These are phyloP conservation scores for Drosophila sp. DNA, from an alignment of 1,140 invertebrate genomes.

Conservation along the genomic window DNA sequence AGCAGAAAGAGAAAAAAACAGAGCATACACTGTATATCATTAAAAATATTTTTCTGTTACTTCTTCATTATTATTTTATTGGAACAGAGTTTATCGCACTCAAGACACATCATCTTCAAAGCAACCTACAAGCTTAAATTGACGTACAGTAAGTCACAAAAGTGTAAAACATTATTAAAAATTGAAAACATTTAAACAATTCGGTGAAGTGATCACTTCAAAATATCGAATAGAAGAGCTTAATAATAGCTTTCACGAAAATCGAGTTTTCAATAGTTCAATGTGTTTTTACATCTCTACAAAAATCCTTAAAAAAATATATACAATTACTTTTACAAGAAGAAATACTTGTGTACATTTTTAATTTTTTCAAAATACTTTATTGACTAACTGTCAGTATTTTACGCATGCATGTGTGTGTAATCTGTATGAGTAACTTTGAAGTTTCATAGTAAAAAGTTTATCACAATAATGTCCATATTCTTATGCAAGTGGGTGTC, in stretches of 20 bases:
- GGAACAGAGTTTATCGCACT: constrained; percentile 31
- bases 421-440: constrained; percentile 9
- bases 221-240: too few relatives aligned
- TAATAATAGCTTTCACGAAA: too few relatives aligned
- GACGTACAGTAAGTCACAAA: too few relatives aligned
- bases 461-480: constrained; percentile 3
- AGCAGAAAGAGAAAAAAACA: background rate
- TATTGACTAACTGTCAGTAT: too few relatives aligned
- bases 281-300: too few relatives aligned
- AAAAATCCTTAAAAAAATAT: constrained; percentile 4
- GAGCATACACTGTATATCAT: constrained; percentile 9
- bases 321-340: background rate
- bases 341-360: background rate
- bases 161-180: too few relatives aligned
- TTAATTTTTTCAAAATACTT: too few relatives aligned
- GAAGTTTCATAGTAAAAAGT: constrained; percentile 20
- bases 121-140: background rate
- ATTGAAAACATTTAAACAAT: background rate
- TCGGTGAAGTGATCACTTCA: too few relatives aligned
- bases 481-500: constrained; percentile 18
- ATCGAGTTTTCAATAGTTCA: too few relatives aligned
- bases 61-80: constrained; percentile 44
- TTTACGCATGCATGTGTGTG: constrained; percentile 5
- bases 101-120: background rate
- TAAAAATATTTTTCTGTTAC: constrained; percentile 21